Base-by-base conservation (phyloP, 2,888 invertebrate genomes). In the Coelopa pilipes region DNA sequence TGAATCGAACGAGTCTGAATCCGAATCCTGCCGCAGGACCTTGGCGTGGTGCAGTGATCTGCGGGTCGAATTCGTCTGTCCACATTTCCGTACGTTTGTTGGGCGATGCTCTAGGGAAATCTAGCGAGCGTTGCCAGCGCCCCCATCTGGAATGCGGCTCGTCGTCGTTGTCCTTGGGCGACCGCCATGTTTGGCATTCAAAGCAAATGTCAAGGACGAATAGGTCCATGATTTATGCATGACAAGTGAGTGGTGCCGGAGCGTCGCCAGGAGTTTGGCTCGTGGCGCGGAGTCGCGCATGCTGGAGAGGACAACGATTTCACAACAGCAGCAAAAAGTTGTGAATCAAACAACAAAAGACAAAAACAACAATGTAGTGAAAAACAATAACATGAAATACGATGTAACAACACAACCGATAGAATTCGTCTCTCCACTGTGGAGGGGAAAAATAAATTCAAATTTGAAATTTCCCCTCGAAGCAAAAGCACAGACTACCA, bases 171-270 rank as follows among this genome's bases (percentile, higher is more conserved):
- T 11, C 60, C 15, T 7, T 45, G 45, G 19, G n/a, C 15, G 3
- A 11, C 21, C 47, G 50, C 66, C 66, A 50, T 49, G 60, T 60
- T 70, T 17, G 70, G 49, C 47, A 47, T 70, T 50, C 63, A 70
- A 70, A 49, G 21, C 62, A 70, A 70, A 70, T 70, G 70, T 70
- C 70, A 70, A 70, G 70, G 70, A 75, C 74, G 76, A 75, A 70
- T 76, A 65, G 68, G 73, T 75, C 73, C 71, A 76, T 76, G 75
- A 74, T 76, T 77, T 76, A 75, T 77, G 73, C 73, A 74, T 73
- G 74, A 73, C 71, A 73, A 73, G 74, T 49, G n/a, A 53, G 57
- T 70, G 70, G 53, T 62, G 57, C 53, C 11, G 62, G 49, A 21
- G 3, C 13, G 53, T 13, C 53, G 53, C 7, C 53, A 53, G 53